Evolutionary conservation across 2,113 vertebrate species (phyloP), one percentile per base, ranked within the genome.

Genomic region (Cyprinodon variegatus): DNA sequence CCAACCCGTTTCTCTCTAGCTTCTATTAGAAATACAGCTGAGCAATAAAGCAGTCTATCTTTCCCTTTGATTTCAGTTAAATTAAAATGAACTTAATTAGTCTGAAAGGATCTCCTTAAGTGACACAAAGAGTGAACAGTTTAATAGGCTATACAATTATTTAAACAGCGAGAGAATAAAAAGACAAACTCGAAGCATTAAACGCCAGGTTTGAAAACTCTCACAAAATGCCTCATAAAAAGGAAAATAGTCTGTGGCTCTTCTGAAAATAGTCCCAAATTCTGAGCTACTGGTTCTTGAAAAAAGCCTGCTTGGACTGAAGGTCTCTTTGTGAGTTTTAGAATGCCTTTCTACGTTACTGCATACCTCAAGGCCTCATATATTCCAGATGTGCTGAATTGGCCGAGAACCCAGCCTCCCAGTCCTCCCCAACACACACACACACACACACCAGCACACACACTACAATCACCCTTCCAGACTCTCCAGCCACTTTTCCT

Each of bases 311-410:
- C 79, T 77, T 87, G 82, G 86, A 93, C 85, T 88, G 87, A 94
- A 91, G 84, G 90, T 89, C 90, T 94, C 92, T 94, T 93, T 93
- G 92, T 91, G 89, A 93, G 90, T 86, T 90, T 90, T 79, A 90
- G 88, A 93, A 93, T 92, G 92, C 91, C 89, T 92, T 89, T 93
- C 92, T 89, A 88, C 93, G 91, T 90, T 92, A 88, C 93, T 94
- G 94, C 93, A 95, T 95, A 93, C 93, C 93, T 94, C 90, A 88
- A 93, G 86, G 90, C 90, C 91, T 94, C 93, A 95, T 95, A 93
- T 92, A 93, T 94, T 95, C 94, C 94, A 95, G 94, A 95, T 95
- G 94, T 95, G 93, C 85, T 90, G 89, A 91, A 91, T 88, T 90
- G 89, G 92, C 91, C 83, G 88, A 81, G 80, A 91, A 61, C 79